These are phyloP conservation scores for Prinia subflava DNA, from an alignment of 2,113 vertebrate species.

Conservation along the genomic window DNA sequence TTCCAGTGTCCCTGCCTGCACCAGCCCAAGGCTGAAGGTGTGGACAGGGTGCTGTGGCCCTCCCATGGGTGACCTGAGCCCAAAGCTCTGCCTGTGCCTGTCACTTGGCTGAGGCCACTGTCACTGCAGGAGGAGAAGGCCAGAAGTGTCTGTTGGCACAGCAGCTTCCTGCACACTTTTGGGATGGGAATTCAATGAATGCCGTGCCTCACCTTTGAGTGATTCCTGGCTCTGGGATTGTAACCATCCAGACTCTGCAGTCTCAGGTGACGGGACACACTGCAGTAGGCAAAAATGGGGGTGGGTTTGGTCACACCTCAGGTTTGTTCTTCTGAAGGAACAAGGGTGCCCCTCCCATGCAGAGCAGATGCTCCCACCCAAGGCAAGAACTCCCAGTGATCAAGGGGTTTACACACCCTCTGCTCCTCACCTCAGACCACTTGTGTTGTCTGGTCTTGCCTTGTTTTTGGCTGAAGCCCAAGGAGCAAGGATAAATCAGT, in stretches of 20 bases:
- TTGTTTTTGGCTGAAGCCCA: neutral
- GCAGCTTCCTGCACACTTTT: fast-evolving
- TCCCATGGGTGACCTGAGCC: fast-evolving
- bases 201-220: fast-evolving
- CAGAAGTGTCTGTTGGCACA: fast-evolving
- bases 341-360: neutral
- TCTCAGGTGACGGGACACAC: fast-evolving
- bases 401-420: neutral
- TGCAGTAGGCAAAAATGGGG: neutral
- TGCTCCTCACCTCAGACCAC: neutral
- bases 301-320: neutral
- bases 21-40: neutral
- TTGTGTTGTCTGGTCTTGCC: neutral
- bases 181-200: fast-evolving
- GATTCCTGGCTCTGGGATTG: neutral
- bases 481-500: neutral
- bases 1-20: neutral
- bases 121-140: neutral
- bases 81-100: neutral
- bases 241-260: neutral
- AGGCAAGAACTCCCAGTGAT: neutral
- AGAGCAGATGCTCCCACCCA: neutral
- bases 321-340: neutral
- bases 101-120: neutral
- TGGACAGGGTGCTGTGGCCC: neutral